A percentile compares a stretch with the other conserved stretches of the same genome.
Evolutionary conservation across 2,797 vertebrate genomes (phyloP).

Genomic region (Moxostoma hubbsi): DNA sequence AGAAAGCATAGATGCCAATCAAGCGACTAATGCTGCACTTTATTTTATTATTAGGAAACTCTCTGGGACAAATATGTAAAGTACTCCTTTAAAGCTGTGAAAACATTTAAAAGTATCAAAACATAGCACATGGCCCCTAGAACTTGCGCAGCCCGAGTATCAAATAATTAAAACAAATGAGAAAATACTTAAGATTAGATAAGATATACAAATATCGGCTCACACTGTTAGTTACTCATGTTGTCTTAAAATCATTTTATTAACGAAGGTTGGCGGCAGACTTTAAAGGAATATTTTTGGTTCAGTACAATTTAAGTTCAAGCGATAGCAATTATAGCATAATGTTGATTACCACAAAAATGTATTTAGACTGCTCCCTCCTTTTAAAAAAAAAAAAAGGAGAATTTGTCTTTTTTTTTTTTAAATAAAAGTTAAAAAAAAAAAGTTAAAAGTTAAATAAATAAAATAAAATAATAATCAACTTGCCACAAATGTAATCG

Average conservation of each 20-base stretch:
- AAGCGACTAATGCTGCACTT: neutral
- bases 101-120: conserved; percentile 16
- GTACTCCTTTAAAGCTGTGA: conserved; percentile 8
- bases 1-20: conserved; percentile 30
- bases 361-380: too few relatives aligned
- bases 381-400: too few relatives aligned
- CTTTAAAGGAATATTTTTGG: too few relatives aligned
- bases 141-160: neutral
- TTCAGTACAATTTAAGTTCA: too few relatives aligned
- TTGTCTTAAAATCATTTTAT: neutral
- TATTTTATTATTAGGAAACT: conserved; percentile 14
- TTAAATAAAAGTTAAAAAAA: too few relatives aligned
- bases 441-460: too few relatives aligned
- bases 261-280: neutral
- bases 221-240: neutral
- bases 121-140: neutral
- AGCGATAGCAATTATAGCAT: too few relatives aligned
- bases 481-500: too few relatives aligned
- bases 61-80: conserved; percentile 17
- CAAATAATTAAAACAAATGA: conserved; percentile 4
- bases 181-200: conserved; percentile 9
- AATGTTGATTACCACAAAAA: too few relatives aligned
- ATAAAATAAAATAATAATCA: too few relatives aligned
- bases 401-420: too few relatives aligned
- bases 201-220: conserved; percentile 11